These are phyloP conservation scores for Melanerpes formicivorus DNA, from an alignment of 2,113 vertebrate genomes.

Conservation along the genomic window DNA sequence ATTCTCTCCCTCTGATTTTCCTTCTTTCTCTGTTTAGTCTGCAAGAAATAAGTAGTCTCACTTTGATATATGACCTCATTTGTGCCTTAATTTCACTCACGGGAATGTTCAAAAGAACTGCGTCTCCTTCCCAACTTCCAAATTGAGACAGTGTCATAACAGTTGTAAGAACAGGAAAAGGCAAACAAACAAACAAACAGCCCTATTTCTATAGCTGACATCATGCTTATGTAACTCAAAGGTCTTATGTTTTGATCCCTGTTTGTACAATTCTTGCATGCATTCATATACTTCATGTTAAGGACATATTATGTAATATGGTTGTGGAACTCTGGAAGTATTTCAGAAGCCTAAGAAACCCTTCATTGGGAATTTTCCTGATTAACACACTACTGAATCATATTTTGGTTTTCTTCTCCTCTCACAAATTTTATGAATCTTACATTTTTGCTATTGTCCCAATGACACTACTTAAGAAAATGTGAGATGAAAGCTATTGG, in stretches of 20 bases:
- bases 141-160: neutral
- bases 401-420: neutral
- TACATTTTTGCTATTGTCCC: neutral
- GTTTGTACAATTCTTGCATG: neutral
- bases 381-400: neutral
- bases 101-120: too few species aligned
- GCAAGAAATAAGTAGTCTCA: too few species aligned
- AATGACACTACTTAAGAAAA: neutral
- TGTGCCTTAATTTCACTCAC: too few species aligned
- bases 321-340: neutral
- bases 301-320: neutral
- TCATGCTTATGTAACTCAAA: neutral
- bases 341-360: neutral
- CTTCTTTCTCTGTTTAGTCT: too few species aligned
- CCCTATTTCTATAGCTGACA: neutral
- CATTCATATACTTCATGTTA: neutral
- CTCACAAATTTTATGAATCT: neutral
- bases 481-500: neutral
- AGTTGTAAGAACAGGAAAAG: neutral
- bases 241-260: neutral
- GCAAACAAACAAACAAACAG: rapidly evolving
- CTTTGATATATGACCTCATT: too few species aligned
- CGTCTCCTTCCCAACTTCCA: too few species aligned
- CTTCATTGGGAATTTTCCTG: neutral
- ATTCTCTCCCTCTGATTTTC: too few species aligned